Evolutionary conservation across 2,888 invertebrate species (phyloP).

Genomic region (Hypena proboscidalis): DNA sequence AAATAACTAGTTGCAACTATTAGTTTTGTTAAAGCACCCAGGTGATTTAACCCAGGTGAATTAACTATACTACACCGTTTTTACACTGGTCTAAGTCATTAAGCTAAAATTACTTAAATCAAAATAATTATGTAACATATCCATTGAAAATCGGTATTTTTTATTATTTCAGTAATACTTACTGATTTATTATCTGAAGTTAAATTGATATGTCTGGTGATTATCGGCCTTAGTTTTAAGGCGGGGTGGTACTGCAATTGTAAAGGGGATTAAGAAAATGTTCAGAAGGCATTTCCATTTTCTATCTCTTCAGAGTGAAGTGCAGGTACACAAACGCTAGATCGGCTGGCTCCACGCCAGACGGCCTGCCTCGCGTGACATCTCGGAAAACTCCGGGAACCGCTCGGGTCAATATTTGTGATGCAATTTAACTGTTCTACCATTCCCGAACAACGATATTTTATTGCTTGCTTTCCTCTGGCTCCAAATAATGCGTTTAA

Average conservation of each 20-base stretch:
- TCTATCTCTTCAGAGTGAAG: constrained; percentile 27
- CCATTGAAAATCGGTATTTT: too few species aligned
- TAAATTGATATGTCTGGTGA: too few species aligned
- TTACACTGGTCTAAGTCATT: too few species aligned
- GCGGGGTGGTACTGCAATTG: constrained; percentile 12
- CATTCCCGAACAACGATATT: constrained; percentile 56
- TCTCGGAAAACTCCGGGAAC: constrained; percentile 55
- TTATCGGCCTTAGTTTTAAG: constrained; percentile 12
- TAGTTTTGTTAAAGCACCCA: too few species aligned
- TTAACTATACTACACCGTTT: too few species aligned
- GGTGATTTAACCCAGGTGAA: too few species aligned
- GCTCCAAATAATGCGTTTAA: constrained; percentile 41
- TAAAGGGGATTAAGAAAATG: constrained; percentile 37
- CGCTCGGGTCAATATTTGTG: constrained; percentile 79
- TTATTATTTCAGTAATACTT: too few species aligned
- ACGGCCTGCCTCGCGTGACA: constrained; percentile 18
- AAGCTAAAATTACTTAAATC: too few species aligned
- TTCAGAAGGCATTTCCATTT: constrained; percentile 29
- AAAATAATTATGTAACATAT: too few species aligned
- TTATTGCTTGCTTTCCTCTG: constrained; percentile 51
- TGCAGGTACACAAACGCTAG: constrained; percentile 46
- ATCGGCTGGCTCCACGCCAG: constrained; percentile 55
- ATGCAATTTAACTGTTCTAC: constrained; percentile 70
- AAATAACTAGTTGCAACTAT: too few species aligned
- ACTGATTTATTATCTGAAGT: too few species aligned